phyloP scores from a whole-genome alignment of 2,113 vertebrate genomes.

The Cheilinus undulatus region DNA sequence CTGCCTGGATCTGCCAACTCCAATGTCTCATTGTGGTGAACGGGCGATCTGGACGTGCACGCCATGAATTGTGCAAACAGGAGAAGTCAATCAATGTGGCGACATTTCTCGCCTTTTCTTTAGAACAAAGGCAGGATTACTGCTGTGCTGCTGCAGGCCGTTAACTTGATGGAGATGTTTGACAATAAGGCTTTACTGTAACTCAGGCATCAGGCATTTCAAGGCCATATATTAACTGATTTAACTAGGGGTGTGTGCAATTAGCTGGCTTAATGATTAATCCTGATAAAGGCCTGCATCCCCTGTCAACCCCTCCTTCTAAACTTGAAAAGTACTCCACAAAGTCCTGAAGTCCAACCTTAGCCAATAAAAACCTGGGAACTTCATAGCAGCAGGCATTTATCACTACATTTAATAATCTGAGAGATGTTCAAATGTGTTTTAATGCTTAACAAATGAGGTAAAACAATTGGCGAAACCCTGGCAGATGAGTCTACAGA shows the following conservation, averaged over 20 bases:
- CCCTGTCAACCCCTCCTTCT: no score
- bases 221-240: no score
- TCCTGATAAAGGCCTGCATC: no score
- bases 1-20: conserved; percentile 51
- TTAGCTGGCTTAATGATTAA: no score
- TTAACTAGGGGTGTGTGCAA: no score
- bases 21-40: conserved; percentile 54
- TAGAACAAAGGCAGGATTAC: conserved; percentile 7
- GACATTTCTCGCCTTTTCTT: conserved; percentile 15
- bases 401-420: background rate
- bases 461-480: background rate
- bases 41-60: conserved; percentile 30
- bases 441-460: conserved; percentile 1
- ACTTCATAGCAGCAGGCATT: background rate
- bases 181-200: background rate
- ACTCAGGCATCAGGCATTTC: background rate
- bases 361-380: no score
- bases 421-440: background rate
- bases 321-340: no score
- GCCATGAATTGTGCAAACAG: conserved; percentile 43
- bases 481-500: conserved; percentile 24
- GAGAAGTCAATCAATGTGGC: conserved; percentile 19
- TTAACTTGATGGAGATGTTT: background rate
- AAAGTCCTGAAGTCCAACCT: no score
- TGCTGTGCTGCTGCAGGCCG: background rate